Evolutionary conservation across 2,888 invertebrate species (phyloP), one percentile per base, ranked within the genome.

Genomic region (Polietes domitor): DNA sequence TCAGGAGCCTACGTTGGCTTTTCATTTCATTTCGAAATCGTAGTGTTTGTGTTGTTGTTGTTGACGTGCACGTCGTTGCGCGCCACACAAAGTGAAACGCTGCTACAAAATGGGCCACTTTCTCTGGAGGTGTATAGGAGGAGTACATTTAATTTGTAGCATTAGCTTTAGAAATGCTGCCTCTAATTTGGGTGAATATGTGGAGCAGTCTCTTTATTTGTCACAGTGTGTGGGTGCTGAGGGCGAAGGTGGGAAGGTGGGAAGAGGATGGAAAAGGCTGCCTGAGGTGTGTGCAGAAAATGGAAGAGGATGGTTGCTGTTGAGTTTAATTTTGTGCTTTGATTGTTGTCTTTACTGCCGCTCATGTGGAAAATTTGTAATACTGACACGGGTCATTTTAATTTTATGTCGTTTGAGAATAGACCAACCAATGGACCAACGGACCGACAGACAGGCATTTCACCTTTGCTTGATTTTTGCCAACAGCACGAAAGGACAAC

Each of bases 331-430:
- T 83, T 80, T 77, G 53, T 80, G 32, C 83, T 74, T 82, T 77
- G 80, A 82, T 58, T 80, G 85, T 80, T 85, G 80, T 79, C 85
- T 80, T 74, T 70, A 73, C 47, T 80, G 28, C 28, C 77, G 77
- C 71, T 82, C 80, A 80, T 68, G 76, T 85, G 82, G 85, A 85
- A 82, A 82, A 85, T 77, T 82, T 79, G 71, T 77, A 63, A 77
- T 79, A 73, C 68, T 76, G 73, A 80, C 74, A 74, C 55, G 76
- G 78, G 82, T 80, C 77, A 77, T 76, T 82, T 81, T 78, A 75
- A 24, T 61, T 72, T 41, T 50, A 37, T 32, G 68, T 26, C 55
- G 1, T 41, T 41, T 58, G 43, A 68, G 68, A 68, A 28, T 50
- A 47, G 17, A n/a, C 15, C 26, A n/a, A 41, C 41, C 41, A 32